Percentiles rank a stretch among this genome's conserved stretches.
Conservation (phyloP, 2,888 invertebrate genomes). For the Marronus borbonicus region DNA sequence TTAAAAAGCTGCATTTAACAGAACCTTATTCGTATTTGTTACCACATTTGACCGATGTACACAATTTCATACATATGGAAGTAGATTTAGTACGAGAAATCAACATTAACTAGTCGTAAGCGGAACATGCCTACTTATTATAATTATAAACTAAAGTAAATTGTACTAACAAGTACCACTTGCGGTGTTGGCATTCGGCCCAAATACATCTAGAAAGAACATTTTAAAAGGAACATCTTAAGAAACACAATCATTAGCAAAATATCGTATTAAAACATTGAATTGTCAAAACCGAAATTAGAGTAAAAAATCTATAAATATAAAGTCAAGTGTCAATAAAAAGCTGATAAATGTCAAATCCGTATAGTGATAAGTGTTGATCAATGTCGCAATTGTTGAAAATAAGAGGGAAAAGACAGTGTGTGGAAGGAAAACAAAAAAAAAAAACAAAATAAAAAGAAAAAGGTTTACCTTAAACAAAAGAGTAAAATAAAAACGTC, state of each 20-base stretch:
- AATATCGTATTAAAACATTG: constrained; percentile 44
- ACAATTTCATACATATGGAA: no score
- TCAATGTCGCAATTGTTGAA: constrained; percentile 53
- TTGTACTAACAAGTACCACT: background rate
- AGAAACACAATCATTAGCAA: constrained; percentile 48
- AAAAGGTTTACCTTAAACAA: constrained; percentile 57
- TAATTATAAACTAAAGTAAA: background rate
- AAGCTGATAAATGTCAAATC: constrained; percentile 42
- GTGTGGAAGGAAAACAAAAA: constrained; percentile 56
- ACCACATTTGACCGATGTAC: no score
- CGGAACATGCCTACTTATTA: background rate
- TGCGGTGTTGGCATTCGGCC: constrained; percentile 16
- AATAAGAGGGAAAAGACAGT: constrained; percentile 52
- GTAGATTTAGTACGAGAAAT: no score
- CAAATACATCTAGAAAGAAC: constrained; percentile 29
- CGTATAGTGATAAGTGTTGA: constrained; percentile 50
- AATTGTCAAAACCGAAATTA: constrained; percentile 34
- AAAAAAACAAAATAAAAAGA: constrained; percentile 58
- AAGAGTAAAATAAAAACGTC: constrained; percentile 65
- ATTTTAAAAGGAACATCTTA: constrained; percentile 30
- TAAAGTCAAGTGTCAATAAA: constrained; percentile 35
- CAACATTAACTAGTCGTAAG: background rate
- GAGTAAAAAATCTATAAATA: constrained; percentile 35
- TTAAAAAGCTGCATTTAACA: no score
- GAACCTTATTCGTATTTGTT: no score